Base-by-base conservation (phyloP, 2,113 vertebrate species). In the Eptesicus fuscus region DNA sequence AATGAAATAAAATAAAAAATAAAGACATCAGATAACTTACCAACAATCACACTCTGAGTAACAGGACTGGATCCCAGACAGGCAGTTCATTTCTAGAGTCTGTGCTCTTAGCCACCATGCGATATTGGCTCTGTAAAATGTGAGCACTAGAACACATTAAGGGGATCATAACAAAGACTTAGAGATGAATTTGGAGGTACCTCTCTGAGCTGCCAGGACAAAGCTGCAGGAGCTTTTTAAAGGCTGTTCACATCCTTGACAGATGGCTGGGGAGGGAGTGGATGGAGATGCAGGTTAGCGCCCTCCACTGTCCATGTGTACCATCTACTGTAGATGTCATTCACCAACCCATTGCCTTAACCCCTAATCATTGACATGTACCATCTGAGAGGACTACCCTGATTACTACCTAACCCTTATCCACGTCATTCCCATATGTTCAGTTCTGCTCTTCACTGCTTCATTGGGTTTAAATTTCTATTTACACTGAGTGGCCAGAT, bases 301-400 rank as follows among this genome's bases (percentile, higher is more conserved):
- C 2, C 51, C 74, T 32, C 2, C 13, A 3, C 3, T 35, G 42
- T n/a, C 49, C 30, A 8, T n/a, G 30, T 53, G 0, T 35, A 0
- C 40, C 49, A 40, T 67, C 56, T 71, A 14, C 32, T 16, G 23
- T 0, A 35, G 30, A 2, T 35, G 9, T 37, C 77, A 37, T 32
- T 47, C 4, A n/a, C 63, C 30, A 18, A 23, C 9, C 9, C 11
- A 1, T 67, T 12, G 37, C 44, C 23, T 37, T 44, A 83, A 51
- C 11, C 7, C 44, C 44, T 25, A 3, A 23, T 42, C 44, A 7
- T 35, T 22, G 30, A 30, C 0, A 7, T 23, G 9, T 9, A 14
- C 56, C 37, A 37, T 78, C 47, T 44, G 4, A 35, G 32, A 30
- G 17, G 30, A 2, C 35, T 9, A 0, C 23, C 22, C 65, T 56